Conservation (phyloP, 2,888 invertebrate genomes). For the Synergus gifuensis region DNA sequence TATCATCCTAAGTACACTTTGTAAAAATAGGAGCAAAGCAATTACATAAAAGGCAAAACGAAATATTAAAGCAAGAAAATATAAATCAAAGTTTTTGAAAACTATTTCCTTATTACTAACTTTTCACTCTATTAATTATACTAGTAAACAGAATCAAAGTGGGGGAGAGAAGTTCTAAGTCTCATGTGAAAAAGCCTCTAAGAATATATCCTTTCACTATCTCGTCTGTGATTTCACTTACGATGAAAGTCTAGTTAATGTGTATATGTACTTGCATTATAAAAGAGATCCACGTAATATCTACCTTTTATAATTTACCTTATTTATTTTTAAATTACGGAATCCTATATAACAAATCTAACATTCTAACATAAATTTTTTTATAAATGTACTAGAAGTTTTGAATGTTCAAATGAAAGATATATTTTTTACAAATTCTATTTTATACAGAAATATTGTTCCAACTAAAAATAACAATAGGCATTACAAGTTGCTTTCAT, state of each 20-base stretch:
- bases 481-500: too few species aligned
- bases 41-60: not conserved
- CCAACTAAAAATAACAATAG: too few species aligned
- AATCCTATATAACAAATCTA: not conserved
- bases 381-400: not conserved
- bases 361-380: not conserved
- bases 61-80: not conserved
- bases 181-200: constrained; percentile 11
- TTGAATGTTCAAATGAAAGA: too few species aligned
- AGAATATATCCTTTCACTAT: constrained; percentile 29
- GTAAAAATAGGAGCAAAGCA: not conserved
- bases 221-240: not conserved
- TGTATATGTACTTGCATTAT: not conserved
- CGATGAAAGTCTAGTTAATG: not conserved
- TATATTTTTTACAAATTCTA: too few species aligned
- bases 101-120: not conserved
- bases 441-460: too few species aligned
- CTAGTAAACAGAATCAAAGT: not conserved
- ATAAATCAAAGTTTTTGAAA: not conserved
- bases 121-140: not conserved
- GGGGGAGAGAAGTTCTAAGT: not conserved
- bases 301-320: not conserved
- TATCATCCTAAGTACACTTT: not conserved
- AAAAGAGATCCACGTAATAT: not conserved
- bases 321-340: not conserved